Base-by-base conservation (phyloP, 1,140 invertebrate species). In the Halictus rubicundus region DNA sequence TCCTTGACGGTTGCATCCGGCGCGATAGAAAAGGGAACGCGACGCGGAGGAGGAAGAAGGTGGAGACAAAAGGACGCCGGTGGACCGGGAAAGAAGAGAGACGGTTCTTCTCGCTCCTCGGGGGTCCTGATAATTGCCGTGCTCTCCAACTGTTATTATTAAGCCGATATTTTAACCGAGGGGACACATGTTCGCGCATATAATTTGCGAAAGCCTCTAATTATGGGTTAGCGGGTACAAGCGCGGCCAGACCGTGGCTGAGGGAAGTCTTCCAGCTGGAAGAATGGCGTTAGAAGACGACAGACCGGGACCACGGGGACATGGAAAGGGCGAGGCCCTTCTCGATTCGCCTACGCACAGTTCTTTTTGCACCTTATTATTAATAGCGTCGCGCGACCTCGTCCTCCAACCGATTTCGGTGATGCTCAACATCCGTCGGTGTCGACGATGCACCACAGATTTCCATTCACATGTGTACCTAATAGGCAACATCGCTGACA, bases 181-280 rank as follows among this genome's bases (percentile, higher is more conserved):
- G 89, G 91, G 91, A 92, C 92, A 92, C 92, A 91, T 87, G 90
- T 91, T 91, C 90, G 90, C 89, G 92, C 92, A 92, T 92, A 92
- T 93, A 93, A 93, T 93, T 93, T 92, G 90, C 90, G 69, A 93
- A 92, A 92, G 89, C 89, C 92, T 92, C 91, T 92, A 93, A 93
- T 93, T 93, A 93, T 92, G 91, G 91, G 91, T 92, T 92, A 91
- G 91, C 89, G 84, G 89, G 80, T 87, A 83, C 74, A 79, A 73
- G 74, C 75, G 76, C 77, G 86, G 68, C 81, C 68, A 66, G 54
- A 84, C 77, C 68, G 80, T 86, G 60, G 83, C 87, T 52, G 83
- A 78, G 80, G 88, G 79, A 82, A 73, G 76, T 63, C 52, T 39
- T 14, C 63, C 59, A 86, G 84, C 64, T 81, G 85, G 66, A 90